Conservation (phyloP, 2,888 invertebrate genomes). For the Agonopterix alstromeriana region DNA sequence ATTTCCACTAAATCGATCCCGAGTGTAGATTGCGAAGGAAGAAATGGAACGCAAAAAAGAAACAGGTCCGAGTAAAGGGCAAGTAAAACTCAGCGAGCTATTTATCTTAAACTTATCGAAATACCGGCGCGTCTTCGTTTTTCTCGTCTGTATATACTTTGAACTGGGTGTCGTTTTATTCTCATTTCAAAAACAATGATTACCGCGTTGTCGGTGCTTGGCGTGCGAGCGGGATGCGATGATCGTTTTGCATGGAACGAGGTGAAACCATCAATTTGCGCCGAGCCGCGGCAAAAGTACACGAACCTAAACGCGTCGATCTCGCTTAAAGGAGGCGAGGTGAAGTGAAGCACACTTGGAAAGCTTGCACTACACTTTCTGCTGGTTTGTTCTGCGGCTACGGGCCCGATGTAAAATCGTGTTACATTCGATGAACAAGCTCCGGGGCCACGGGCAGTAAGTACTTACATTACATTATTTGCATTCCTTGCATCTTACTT, state of each 20-base stretch:
- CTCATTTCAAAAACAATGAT: conserved; percentile 67
- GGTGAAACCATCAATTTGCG: conserved; percentile 70
- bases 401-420: conserved; percentile 35
- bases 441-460: conserved; percentile 1
- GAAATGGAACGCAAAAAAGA: conserved; percentile 39
- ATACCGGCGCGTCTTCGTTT: conserved; percentile 58
- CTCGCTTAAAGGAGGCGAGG: conserved; percentile 19
- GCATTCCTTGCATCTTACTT: conserved; percentile 2
- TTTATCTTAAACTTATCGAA: conserved; percentile 72
- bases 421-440: conserved; percentile 32
- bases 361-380: conserved; percentile 29
- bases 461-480: conserved; percentile 5
- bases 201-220: conserved; percentile 56
- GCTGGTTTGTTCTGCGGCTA: conserved; percentile 34
- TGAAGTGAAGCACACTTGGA: conserved; percentile 4
- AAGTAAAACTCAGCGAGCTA: conserved; percentile 62
- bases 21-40: conserved; percentile 38
- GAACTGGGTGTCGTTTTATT: conserved; percentile 54
- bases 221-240: conserved; percentile 60
- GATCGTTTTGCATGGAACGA: conserved; percentile 68
- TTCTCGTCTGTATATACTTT: conserved; percentile 58
- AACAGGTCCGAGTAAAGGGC: conserved; percentile 40
- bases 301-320: conserved; percentile 43
- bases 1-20: conserved; percentile 41
- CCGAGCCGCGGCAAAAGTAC: conserved; percentile 35